A percentile compares a stretch with the other conserved stretches of the same genome.
Conservation (phyloP, 2,797 vertebrate species). For the Balearica regulorum region DNA sequence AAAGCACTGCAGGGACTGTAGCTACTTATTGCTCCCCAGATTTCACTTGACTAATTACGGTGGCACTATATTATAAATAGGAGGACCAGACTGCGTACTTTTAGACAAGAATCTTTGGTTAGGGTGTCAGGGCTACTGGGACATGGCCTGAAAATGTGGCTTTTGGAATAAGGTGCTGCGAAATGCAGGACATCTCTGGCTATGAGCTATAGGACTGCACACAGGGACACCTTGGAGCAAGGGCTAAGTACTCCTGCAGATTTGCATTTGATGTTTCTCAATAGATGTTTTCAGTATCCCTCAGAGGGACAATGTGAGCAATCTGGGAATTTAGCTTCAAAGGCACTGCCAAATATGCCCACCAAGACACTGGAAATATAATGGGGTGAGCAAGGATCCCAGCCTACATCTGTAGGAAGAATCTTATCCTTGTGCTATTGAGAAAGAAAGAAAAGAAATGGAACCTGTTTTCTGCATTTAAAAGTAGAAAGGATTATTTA, state of each 20-base stretch:
- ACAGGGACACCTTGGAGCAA: not conserved
- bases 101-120: not conserved
- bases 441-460: not conserved
- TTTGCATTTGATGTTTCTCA: not conserved
- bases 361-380: not conserved
- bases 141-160: accelerated
- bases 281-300: not conserved
- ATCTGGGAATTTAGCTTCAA: not conserved
- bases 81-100: not conserved
- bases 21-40: not conserved
- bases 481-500: not conserved
- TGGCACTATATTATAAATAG: not conserved
- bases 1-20: not conserved
- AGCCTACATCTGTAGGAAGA: not conserved
- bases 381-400: not conserved
- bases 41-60: not conserved
- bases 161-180: not conserved
- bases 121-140: not conserved
- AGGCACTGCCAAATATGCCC: not conserved
- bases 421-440: not conserved
- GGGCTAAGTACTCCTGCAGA: not conserved
- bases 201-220: not conserved
- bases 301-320: not conserved
- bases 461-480: not conserved
- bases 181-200: not conserved